Evolutionary conservation across 2,888 invertebrate genomes (phyloP), one percentile per base, ranked within the genome.

Genomic region (Pomacea canaliculata): DNA sequence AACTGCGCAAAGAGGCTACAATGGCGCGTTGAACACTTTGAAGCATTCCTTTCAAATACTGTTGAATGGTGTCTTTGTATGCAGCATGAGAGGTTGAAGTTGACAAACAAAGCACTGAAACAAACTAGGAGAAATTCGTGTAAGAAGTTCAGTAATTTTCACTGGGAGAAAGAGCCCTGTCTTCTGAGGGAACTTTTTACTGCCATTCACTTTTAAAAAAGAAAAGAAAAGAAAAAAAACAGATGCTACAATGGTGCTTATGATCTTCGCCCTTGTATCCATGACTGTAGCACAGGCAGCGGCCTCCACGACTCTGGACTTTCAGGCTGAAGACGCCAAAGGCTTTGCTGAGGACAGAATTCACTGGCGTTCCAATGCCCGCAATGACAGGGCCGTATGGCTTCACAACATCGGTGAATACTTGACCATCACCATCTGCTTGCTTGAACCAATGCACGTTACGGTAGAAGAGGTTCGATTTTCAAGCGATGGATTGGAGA

Each of bases 401-500:
- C 60, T 70, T 13, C 13, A 23, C 27, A 59, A 70, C n/a, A 59
- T 27, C 60, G 59, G 70, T 8, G 69, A 69, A 1, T 51, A 13
- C 56, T 37, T 70, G 9, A 59, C 16, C 23, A 27, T 70, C 59
- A 18, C 56, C 56, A 27, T 70, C 70, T 70, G 70, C 59, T 18
- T 70, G 59, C 70, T 60, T 8, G 8, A 37, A 7, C 1, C 10
- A 7, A 13, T 13, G 23, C 2, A 59, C 7, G 70, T 70, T 27
- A 23, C 19, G n/a, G 70, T 70, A 23, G 27, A 56, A 16, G 27
- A 59, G 23, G 27, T 70, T 59, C 60, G 70, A 23, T 70, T 70
- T 59, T 70, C 70, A 12, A 70, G 37, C 23, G 70, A 70, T 51
- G 70, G 70, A n/a, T 70, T 56, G 70, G 56, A 59, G 60, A 70